Conservation (phyloP, 37 sponge, comb jelly and placozoan species). For the Aphrocallistes beatrix region DNA sequence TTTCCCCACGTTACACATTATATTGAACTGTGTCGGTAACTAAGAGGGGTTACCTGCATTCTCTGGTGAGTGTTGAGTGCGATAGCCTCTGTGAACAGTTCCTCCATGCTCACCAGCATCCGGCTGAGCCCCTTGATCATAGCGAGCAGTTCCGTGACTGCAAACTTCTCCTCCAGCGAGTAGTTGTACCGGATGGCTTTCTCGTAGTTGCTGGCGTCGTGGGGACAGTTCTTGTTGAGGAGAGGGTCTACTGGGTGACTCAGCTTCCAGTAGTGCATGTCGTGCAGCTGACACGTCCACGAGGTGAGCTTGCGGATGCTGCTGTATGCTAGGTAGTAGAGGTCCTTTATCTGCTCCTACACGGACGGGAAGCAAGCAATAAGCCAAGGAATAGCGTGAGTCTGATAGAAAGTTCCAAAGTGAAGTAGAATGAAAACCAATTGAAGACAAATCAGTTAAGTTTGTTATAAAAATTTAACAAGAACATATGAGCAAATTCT, state of each 20-base stretch:
- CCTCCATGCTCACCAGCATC: slow-evolving; percentile 89
- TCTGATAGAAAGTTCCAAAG: too few species aligned
- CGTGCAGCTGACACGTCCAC: not conserved
- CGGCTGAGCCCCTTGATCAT: slow-evolving; percentile 89
- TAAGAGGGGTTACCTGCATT: slow-evolving; percentile 53
- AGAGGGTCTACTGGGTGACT: slow-evolving; percentile 85
- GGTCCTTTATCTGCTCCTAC: slow-evolving; percentile 3
- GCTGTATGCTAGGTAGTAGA: not conserved
- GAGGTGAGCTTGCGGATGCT: not conserved
- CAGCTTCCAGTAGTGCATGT: slow-evolving; percentile 83
- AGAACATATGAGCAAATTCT: too few species aligned
- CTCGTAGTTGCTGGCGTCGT: slow-evolving; percentile 85
- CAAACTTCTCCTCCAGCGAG: slow-evolving; percentile 89
- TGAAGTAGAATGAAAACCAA: too few species aligned
- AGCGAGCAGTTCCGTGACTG: slow-evolving; percentile 81
- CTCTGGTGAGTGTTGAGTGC: slow-evolving; percentile 49
- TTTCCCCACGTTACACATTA: too few species aligned
- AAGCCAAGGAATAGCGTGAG: too few species aligned
- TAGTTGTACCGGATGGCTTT: slow-evolving; percentile 97
- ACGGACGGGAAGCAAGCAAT: too few species aligned
- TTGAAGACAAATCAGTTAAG: too few species aligned
- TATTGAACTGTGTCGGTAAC: too few species aligned
- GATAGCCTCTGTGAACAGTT: slow-evolving; percentile 62
- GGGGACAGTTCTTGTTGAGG: slow-evolving; percentile 81
- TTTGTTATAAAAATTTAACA: too few species aligned